These are phyloP conservation scores for Toxostoma redivivum DNA, from an alignment of 2,113 vertebrate genomes.

Conservation along the genomic window DNA sequence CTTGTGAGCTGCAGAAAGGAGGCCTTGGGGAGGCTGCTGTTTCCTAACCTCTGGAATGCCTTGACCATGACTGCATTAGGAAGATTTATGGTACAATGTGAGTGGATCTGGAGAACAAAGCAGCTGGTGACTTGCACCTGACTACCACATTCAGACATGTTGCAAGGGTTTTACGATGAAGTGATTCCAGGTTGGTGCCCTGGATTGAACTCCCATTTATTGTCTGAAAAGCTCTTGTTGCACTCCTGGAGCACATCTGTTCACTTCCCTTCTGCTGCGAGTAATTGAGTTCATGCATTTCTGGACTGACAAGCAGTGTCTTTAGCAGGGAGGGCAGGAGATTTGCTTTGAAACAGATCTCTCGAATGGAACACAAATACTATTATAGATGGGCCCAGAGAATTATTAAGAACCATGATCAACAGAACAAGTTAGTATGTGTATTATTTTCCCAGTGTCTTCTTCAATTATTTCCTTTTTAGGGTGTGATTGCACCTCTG, in stretches of 20 bases:
- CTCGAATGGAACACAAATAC: not conserved
- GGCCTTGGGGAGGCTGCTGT: not conserved
- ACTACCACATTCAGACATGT: not conserved
- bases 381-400: not conserved
- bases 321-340: not conserved
- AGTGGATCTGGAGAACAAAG: not conserved
- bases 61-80: not conserved
- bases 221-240: not conserved
- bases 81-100: not conserved
- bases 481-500: not conserved
- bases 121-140: not conserved
- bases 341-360: not conserved
- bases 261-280: not conserved
- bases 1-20: not conserved
- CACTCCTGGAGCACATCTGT: not conserved
- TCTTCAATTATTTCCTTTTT: not conserved
- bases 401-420: not conserved
- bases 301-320: accelerated
- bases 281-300: not conserved
- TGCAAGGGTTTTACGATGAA: not conserved
- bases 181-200: not conserved
- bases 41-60: not conserved
- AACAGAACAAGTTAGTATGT: not conserved
- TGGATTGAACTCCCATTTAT: not conserved
- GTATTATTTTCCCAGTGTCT: not conserved